Conservation (phyloP, 1,140 invertebrate genomes). For the Caenorhabditis tropicalis region DNA sequence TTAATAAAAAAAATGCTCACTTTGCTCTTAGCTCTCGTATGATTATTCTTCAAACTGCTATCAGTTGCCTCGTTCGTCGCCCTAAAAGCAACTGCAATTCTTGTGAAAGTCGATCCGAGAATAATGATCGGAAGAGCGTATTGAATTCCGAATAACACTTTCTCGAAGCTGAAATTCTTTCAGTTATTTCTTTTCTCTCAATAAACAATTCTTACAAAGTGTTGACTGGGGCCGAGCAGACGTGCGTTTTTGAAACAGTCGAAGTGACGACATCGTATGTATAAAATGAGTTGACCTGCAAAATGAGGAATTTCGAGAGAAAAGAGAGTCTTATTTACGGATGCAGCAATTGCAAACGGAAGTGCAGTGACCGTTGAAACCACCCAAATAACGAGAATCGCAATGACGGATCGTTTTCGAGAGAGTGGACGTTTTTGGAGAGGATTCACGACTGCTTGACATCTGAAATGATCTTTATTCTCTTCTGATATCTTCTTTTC, state of each 20-base stretch:
- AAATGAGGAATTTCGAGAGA: background rate
- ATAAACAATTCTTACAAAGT: background rate
- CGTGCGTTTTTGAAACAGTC: slow-evolving; percentile 14
- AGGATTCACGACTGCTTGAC: slow-evolving; percentile 87
- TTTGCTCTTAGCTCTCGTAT: slow-evolving; percentile 55
- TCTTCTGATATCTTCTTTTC: slow-evolving; percentile 71
- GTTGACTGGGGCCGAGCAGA: background rate
- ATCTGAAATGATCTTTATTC: slow-evolving; percentile 76
- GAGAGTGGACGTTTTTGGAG: slow-evolving; percentile 83
- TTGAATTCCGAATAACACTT: slow-evolving; percentile 53
- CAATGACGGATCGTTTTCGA: slow-evolving; percentile 79
- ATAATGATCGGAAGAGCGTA: slow-evolving; percentile 55
- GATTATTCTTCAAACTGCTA: slow-evolving; percentile 49
- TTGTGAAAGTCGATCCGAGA: slow-evolving; percentile 51
- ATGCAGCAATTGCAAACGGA: slow-evolving; percentile 49
- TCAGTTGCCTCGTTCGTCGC: slow-evolving; percentile 45
- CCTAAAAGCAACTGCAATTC: slow-evolving; percentile 47
- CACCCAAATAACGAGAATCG: slow-evolving; percentile 83
- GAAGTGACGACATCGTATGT: slow-evolving; percentile 19
- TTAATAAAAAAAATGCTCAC: no score
- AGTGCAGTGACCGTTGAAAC: slow-evolving; percentile 52
- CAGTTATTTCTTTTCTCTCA: background rate
- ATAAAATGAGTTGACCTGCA: slow-evolving; percentile 28
- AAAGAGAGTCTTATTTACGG: background rate
- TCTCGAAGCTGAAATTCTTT: slow-evolving; percentile 50